Percentiles rank a stretch among this genome's conserved stretches.
These are phyloP conservation scores for Anomalospiza imberbis DNA, from an alignment of 2,797 vertebrate species.

Conservation along the genomic window DNA sequence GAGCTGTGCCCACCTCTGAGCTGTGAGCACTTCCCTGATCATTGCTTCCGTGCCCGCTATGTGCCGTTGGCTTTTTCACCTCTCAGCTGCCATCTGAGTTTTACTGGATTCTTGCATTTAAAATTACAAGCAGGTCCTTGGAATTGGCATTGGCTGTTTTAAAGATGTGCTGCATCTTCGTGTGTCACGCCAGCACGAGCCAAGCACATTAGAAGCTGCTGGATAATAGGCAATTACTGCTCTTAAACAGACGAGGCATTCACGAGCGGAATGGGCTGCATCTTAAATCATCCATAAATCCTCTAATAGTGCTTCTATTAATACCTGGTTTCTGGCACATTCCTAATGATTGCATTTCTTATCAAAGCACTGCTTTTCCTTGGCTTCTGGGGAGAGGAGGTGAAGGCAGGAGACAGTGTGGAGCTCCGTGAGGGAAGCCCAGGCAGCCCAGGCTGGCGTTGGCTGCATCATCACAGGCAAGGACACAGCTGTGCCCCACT, in stretches of 20 bases:
- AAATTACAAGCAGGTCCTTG: constrained; percentile 48
- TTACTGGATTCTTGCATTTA: constrained; percentile 11
- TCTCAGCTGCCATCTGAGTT: background rate
- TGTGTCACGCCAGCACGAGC: constrained; percentile 42
- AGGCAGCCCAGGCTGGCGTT: background rate
- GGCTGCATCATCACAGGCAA: background rate
- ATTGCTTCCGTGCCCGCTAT: background rate
- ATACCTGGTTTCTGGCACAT: constrained; percentile 60
- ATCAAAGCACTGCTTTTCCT: background rate
- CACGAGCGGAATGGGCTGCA: constrained; percentile 29
- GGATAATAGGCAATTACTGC: constrained; percentile 70
- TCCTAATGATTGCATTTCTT: constrained; percentile 49
- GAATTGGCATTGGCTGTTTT: constrained; percentile 36
- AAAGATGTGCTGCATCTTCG: constrained; percentile 56
- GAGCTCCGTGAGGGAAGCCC: background rate
- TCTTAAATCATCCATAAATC: constrained; percentile 65
- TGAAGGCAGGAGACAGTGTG: background rate
- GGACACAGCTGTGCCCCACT: background rate
- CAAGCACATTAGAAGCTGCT: constrained; percentile 57
- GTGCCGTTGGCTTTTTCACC: background rate
- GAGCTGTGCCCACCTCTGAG: background rate
- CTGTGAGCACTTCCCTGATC: background rate
- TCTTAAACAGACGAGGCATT: constrained; percentile 65
- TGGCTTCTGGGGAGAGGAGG: background rate
- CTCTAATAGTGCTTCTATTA: constrained; percentile 63